A percentile compares a stretch with the other conserved stretches of the same genome.
Evolutionary conservation across 2,888 invertebrate species (phyloP).

Genomic region (Drosophila siamana): DNA sequence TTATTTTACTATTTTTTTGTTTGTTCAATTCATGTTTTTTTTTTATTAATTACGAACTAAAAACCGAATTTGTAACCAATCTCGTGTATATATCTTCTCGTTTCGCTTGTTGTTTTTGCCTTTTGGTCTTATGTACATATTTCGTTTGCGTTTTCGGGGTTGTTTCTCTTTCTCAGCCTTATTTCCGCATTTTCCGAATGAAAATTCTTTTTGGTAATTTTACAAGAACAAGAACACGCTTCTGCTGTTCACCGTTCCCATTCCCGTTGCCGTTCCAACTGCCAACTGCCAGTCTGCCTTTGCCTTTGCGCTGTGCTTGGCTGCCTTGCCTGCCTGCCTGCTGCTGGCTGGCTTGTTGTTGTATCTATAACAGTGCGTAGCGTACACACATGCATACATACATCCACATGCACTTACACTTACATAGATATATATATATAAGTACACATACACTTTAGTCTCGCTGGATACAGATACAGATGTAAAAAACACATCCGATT

Average conservation of each 20-base stretch:
- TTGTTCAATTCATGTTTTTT: slow-evolving; percentile 36
- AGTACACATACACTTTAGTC: slow-evolving; percentile 27
- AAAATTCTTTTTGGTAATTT: slow-evolving; percentile 80
- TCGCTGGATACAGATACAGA: slow-evolving; percentile 57
- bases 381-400: slow-evolving; percentile 43
- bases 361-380: slow-evolving; percentile 79
- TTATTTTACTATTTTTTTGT: slow-evolving; percentile 18
- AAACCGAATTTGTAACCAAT: slow-evolving; percentile 32
- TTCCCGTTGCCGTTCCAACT: slow-evolving; percentile 23
- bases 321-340: neutral
- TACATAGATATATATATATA: slow-evolving; percentile 27
- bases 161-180: slow-evolving; percentile 74
- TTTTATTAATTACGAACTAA: slow-evolving; percentile 54
- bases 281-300: slow-evolving; percentile 20
- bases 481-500: slow-evolving; percentile 54
- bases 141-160: slow-evolving; percentile 69
- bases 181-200: slow-evolving; percentile 79
- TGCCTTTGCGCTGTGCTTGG: slow-evolving; percentile 7
- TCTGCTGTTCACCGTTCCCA: slow-evolving; percentile 49
- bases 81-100: slow-evolving; percentile 21
- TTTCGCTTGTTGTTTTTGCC: slow-evolving; percentile 47
- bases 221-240: slow-evolving; percentile 77
- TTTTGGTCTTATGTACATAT: slow-evolving; percentile 53
- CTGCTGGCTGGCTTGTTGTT: slow-evolving; percentile 65
- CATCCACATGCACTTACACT: slow-evolving; percentile 43